phyloP scores from a whole-genome alignment of 2,888 invertebrate genomes.

The Thera britannica region DNA sequence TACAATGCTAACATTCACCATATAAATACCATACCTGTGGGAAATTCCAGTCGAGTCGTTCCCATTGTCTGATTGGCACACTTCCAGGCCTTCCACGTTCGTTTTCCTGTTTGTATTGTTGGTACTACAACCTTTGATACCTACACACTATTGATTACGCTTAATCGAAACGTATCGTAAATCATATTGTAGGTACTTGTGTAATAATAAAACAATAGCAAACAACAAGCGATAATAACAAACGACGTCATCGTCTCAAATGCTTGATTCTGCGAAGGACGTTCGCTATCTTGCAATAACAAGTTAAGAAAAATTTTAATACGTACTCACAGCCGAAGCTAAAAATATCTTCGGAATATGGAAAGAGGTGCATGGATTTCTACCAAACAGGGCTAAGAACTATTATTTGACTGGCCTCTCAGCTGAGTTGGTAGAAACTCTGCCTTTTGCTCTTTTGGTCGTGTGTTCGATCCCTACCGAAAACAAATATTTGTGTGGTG shows the following conservation, averaged over 20 bases:
- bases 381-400: too few species aligned
- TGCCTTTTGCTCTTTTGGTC: too few species aligned
- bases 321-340: too few species aligned
- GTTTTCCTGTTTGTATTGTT: slow-evolving; percentile 37
- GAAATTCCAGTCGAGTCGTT: slow-evolving; percentile 28
- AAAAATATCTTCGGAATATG: too few species aligned
- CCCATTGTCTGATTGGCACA: slow-evolving; percentile 39
- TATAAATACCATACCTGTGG: slow-evolving; percentile 29
- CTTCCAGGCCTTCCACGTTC: slow-evolving; percentile 32
- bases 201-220: slow-evolving; percentile 9
- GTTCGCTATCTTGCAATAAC: background rate
- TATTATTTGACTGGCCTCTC: too few species aligned
- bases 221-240: slow-evolving; percentile 3
- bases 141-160: slow-evolving; percentile 16
- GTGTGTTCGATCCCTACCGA: too few species aligned
- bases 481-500: too few species aligned
- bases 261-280: background rate
- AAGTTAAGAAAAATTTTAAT: too few species aligned
- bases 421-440: too few species aligned
- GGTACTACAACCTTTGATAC: slow-evolving; percentile 12
- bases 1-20: slow-evolving; percentile 25
- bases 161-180: slow-evolving; percentile 30
- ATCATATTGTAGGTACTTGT: slow-evolving; percentile 9
- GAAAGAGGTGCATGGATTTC: too few species aligned
- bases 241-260: slow-evolving; percentile 4